These are phyloP conservation scores for Drosophila tripunctata DNA, from an alignment of 2,888 invertebrate genomes.

Conservation along the genomic window DNA sequence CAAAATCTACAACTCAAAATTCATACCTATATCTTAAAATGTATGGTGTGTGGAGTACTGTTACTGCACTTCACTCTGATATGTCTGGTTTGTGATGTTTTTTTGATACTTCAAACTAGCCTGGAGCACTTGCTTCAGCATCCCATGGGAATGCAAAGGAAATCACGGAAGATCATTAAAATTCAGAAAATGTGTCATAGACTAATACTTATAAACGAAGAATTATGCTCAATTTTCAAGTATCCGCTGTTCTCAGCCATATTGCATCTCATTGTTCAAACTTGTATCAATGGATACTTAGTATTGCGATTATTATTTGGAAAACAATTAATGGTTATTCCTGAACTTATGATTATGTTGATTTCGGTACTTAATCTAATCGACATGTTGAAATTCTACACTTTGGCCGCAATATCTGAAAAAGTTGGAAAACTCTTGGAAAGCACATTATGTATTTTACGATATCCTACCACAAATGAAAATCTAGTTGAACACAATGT, in stretches of 20 bases:
- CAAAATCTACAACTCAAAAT: rapidly evolving
- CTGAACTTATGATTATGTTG: rapidly evolving
- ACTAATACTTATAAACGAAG: slow-evolving; percentile 11
- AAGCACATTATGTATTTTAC: background rate
- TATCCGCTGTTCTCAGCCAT: background rate
- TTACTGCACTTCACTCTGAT: slow-evolving; percentile 11
- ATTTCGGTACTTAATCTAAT: background rate
- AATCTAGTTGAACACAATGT: slow-evolving; percentile 29
- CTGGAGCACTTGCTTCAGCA: background rate
- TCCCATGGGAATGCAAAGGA: background rate
- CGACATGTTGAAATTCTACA: background rate
- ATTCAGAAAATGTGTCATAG: slow-evolving; percentile 7
- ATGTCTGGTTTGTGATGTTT: slow-evolving; percentile 1
- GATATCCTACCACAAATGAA: background rate
- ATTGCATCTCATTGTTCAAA: background rate
- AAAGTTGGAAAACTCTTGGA: background rate
- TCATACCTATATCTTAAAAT: rapidly evolving
- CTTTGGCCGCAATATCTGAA: background rate
- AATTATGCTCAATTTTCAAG: slow-evolving; percentile 15
- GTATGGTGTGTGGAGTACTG: background rate
- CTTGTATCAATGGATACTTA: background rate
- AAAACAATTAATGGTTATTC: too few relatives aligned
- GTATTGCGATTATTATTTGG: background rate
- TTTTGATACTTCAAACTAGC: background rate
- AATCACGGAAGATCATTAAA: background rate